Percentiles rank a stretch among this genome's conserved stretches.
Conservation (phyloP, 1,140 invertebrate species). For the Lordiphosa mommai region DNA sequence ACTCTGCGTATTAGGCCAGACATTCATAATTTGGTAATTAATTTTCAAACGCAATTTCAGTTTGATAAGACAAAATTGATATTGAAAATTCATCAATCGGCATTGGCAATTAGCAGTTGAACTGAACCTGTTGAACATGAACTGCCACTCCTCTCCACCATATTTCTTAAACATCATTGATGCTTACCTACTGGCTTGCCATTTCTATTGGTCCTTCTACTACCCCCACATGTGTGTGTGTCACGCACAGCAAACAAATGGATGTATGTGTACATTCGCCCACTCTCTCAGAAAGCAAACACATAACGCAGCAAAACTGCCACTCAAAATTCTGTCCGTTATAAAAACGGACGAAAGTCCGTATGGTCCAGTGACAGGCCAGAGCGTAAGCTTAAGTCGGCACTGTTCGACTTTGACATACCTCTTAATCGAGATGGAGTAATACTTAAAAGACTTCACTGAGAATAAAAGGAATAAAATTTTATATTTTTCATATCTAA, state of each 20-base stretch:
- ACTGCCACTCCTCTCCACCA: background rate
- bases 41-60: slow-evolving; percentile 34
- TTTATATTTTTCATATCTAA: too few species aligned
- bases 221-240: too few species aligned
- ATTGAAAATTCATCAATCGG: slow-evolving; percentile 24
- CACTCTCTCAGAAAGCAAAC: slow-evolving; percentile 48
- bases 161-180: background rate
- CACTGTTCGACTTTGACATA: too few species aligned
- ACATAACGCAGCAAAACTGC: slow-evolving; percentile 53
- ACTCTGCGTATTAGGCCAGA: slow-evolving; percentile 4
- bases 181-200: too few species aligned
- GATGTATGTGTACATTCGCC: slow-evolving; percentile 15
- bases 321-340: slow-evolving; percentile 52
- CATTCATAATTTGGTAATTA: slow-evolving; percentile 39
- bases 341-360: slow-evolving; percentile 27
- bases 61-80: background rate
- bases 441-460: too few species aligned
- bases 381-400: background rate
- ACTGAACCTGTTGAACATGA: slow-evolving; percentile 12
- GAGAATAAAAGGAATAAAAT: too few species aligned
- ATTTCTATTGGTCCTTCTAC: background rate
- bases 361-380: slow-evolving; percentile 36
- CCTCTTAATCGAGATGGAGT: too few species aligned
- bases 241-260: slow-evolving; percentile 13
- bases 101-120: slow-evolving; percentile 26